Base-by-base conservation (phyloP, 2,113 vertebrate genomes). In the Pollachius pollachius region DNA sequence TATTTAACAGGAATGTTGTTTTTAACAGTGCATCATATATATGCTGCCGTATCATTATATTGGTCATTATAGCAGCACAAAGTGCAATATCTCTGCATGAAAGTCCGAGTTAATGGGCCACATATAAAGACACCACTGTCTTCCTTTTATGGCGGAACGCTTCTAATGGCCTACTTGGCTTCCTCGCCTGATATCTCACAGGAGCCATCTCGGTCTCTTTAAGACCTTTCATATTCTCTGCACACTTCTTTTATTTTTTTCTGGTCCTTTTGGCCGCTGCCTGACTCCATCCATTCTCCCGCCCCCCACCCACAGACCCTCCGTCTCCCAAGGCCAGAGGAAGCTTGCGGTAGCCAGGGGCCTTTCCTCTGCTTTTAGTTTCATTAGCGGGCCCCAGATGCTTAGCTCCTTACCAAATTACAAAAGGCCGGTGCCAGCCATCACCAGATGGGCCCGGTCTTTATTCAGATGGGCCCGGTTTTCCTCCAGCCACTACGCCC, bases 391-490 rank as follows among this genome's bases (percentile, higher is more conserved):
- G 79, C 80, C 89, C 88, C 91, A 93, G 91, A 92, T 93, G 92
- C 89, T 89, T 82, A 80, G 85, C 86, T 86, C 90, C 90, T 91
- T 90, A 89, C 86, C 79, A 85, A 90, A 92, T 92, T 90, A 92
- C 89, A 83, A 87, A 88, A 82, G 80, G 88, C 82, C 86, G 70
- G 83, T 92, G 91, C 91, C 91, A 91, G 84, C 71, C 73, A 73
- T 85, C 89, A 88, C 89, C 92, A 92, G 92, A 93, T 93, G 91
- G 90, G 91, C 88, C 85, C 86, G 81, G 92, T 92, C 91, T 92
- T 92, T 92, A 93, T 92, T 93, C 91, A 92, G 91, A 92, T 93
- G 87, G 92, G 90, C 89, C 37, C 69, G 88, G n/a, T 86, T 92
- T 41, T 92, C 89, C 91, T 90, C 87, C 6, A 89, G n/a, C 85